These are phyloP conservation scores for Euplexia lucipara DNA, from an alignment of 2,888 invertebrate species.

Conservation along the genomic window DNA sequence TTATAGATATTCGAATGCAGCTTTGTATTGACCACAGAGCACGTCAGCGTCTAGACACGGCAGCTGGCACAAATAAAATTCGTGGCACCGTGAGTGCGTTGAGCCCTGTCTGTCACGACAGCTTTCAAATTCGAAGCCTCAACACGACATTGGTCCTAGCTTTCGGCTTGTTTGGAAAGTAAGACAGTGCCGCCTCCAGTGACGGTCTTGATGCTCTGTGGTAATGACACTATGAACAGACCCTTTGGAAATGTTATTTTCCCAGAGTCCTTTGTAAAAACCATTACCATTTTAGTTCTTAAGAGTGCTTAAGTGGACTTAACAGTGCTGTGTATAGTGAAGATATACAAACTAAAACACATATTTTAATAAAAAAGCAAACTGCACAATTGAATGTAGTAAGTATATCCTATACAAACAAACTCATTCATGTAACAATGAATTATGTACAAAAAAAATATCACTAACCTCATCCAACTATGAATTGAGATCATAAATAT, in stretches of 20 bases:
- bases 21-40: background rate
- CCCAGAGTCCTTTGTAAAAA: constrained; percentile 3
- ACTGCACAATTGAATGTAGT: constrained; percentile 12
- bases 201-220: no score
- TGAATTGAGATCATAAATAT: constrained; percentile 61
- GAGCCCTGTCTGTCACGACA: no score
- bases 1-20: background rate
- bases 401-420: constrained; percentile 22
- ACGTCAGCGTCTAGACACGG: no score
- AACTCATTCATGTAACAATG: constrained; percentile 36
- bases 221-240: background rate
- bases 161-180: no score
- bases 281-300: background rate
- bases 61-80: no score
- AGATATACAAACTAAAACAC: background rate
- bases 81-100: no score
- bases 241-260: background rate
- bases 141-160: no score
- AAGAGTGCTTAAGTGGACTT: background rate
- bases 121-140: no score
- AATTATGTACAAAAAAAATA: constrained; percentile 56
- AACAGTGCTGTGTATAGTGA: background rate
- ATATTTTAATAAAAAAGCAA: background rate
- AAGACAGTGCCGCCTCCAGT: no score
- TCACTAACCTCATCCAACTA: constrained; percentile 78